phyloP scores from a whole-genome alignment of 2,113 vertebrate species.

The Oplegnathus fasciatus region DNA sequence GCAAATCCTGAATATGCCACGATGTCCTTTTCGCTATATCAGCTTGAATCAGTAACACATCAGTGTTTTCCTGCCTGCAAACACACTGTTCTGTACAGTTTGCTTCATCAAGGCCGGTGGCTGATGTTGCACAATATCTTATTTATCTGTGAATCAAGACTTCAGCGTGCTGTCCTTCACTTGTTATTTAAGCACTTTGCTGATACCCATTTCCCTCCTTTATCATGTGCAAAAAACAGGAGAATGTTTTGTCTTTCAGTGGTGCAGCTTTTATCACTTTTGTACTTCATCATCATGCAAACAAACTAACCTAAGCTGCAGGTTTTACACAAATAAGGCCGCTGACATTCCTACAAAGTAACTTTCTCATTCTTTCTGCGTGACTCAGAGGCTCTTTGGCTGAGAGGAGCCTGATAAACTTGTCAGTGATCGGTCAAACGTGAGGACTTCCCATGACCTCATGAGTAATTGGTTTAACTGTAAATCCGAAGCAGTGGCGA shows the following conservation, averaged over 20 bases:
- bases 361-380: neutral
- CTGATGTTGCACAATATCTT: neutral
- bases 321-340: neutral
- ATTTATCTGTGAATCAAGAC: no score
- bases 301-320: neutral
- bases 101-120: neutral
- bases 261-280: no score
- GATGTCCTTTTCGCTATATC: neutral
- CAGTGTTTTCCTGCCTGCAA: neutral
- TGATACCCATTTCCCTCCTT: neutral
- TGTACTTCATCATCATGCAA: neutral
- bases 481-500: conserved; percentile 39
- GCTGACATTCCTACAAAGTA: neutral
- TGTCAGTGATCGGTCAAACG: conserved; percentile 32
- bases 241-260: neutral
- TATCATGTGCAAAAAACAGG: no score
- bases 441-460: conserved; percentile 44
- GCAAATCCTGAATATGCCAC: neutral
- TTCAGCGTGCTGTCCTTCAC: neutral
- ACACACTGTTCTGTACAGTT: neutral
- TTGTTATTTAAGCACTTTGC: neutral
- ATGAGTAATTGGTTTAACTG: conserved; percentile 66
- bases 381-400: conserved; percentile 7
- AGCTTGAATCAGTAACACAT: neutral
- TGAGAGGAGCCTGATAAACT: conserved; percentile 23